phyloP scores from a whole-genome alignment of 2,888 invertebrate genomes.

The Cyclophora albipunctata region DNA sequence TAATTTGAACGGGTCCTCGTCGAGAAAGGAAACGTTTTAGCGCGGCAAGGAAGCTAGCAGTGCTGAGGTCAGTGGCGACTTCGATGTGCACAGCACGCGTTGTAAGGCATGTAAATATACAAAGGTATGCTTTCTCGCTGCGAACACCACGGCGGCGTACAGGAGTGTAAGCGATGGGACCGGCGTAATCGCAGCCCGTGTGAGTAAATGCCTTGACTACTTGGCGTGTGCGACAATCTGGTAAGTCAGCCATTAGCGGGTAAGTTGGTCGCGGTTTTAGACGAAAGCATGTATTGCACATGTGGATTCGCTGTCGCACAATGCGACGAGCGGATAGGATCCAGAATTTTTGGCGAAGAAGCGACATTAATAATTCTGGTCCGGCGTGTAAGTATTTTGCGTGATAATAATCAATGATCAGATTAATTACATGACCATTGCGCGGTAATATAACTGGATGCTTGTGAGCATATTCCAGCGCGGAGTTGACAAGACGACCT shows the following conservation, averaged over 20 bases:
- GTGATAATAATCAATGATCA: constrained; percentile 10
- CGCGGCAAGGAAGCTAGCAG: constrained; percentile 24
- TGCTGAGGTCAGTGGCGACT: constrained; percentile 17
- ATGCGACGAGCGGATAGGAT: not conserved
- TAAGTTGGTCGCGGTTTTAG: not conserved
- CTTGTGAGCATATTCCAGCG: not conserved
- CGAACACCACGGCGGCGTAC: constrained; percentile 4
- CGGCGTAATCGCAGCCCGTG: constrained; percentile 5
- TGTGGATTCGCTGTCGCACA: not conserved
- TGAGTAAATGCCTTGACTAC: constrained; percentile 7
- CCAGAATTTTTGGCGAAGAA: not conserved
- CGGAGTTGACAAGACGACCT: constrained; percentile 1
- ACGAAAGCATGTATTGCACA: constrained; percentile 3
- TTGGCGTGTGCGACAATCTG: constrained; percentile 1
- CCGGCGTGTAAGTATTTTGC: constrained; percentile 8
- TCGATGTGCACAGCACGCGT: constrained; percentile 5
- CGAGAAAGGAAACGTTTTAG: constrained; percentile 27
- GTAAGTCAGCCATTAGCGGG: constrained; percentile 11
- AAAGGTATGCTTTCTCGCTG: constrained; percentile 15
- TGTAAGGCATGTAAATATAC: constrained; percentile 12
- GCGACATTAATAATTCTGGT: constrained; percentile 1
- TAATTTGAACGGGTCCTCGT: constrained; percentile 17
- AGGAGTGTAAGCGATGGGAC: not conserved
- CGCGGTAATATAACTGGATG: not conserved
- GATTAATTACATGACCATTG: constrained; percentile 2